Percentiles rank a stretch among this genome's conserved stretches.
phyloP scores from a whole-genome alignment of 2,797 vertebrate genomes.

The Heterohyrax brucei region DNA sequence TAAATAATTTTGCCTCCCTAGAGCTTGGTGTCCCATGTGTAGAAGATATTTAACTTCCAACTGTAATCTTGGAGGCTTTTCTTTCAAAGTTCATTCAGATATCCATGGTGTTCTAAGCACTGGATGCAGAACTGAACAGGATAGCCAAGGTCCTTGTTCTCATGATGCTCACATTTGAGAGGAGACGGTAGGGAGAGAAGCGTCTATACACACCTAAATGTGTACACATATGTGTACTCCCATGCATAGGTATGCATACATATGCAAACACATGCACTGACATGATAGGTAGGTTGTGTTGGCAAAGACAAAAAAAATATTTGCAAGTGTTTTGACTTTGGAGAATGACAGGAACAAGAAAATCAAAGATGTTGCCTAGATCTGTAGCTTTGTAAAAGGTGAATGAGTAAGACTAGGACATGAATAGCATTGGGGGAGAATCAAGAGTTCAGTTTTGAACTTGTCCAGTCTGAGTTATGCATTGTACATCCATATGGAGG shows the following conservation, averaged over 20 bases:
- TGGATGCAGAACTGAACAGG: background rate
- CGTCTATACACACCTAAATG: background rate
- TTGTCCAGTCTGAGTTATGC: background rate
- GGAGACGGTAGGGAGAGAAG: background rate
- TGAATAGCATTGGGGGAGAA: background rate
- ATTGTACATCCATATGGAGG: background rate
- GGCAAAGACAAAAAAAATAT: background rate
- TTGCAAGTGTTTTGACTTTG: background rate
- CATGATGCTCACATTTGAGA: background rate
- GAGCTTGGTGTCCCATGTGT: background rate
- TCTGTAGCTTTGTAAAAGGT: constrained; percentile 18
- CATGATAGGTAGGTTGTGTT: too few species aligned
- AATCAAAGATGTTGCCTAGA: background rate
- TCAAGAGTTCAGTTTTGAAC: background rate
- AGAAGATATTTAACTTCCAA: constrained; percentile 41
- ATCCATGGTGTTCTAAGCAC: background rate
- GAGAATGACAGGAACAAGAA: background rate
- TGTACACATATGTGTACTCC: background rate
- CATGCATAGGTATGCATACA: background rate
- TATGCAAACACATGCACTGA: background rate
- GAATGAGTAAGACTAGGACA: background rate
- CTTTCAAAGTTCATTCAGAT: constrained; percentile 51
- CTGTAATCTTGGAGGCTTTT: background rate
- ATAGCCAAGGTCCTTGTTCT: background rate
- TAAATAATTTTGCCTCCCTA: constrained; percentile 2